Conservation (phyloP, 2,888 invertebrate genomes). For the Macroteleia sp. region DNA sequence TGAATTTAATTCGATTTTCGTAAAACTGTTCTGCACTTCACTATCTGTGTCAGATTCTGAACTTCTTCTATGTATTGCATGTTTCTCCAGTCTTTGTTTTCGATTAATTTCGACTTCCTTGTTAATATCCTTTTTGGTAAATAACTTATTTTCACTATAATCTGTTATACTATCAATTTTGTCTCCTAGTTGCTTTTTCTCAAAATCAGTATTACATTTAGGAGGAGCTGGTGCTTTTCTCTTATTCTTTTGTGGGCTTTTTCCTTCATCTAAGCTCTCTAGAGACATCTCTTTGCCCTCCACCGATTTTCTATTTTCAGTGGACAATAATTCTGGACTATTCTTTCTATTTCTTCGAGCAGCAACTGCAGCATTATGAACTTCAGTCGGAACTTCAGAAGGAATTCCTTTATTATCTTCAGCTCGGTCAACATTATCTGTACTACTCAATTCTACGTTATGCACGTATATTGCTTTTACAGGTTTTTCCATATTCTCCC, state of each 20-base stretch:
- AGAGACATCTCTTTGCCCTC: slow-evolving; percentile 61
- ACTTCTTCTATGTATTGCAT: slow-evolving; percentile 69
- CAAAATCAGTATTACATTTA: slow-evolving; percentile 72
- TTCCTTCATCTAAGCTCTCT: slow-evolving; percentile 82
- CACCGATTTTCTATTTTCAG: slow-evolving; percentile 51
- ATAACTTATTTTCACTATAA: slow-evolving; percentile 69
- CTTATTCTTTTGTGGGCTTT: slow-evolving; percentile 86
- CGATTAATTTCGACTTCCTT: slow-evolving; percentile 61
- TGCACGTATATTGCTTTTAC: slow-evolving; percentile 77
- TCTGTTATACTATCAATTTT: slow-evolving; percentile 74
- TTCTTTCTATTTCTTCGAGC: slow-evolving; percentile 88
- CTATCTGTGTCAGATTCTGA: slow-evolving; percentile 85
- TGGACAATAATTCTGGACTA: slow-evolving; percentile 71
- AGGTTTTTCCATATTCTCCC: slow-evolving; percentile 79
- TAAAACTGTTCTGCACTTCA: slow-evolving; percentile 83
- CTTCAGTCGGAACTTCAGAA: slow-evolving; percentile 89
- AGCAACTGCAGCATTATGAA: slow-evolving; percentile 89
- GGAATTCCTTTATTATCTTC: slow-evolving; percentile 84
- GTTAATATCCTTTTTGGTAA: slow-evolving; percentile 57
- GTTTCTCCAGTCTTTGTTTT: slow-evolving; percentile 43
- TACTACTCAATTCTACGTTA: slow-evolving; percentile 59
- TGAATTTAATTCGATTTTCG: slow-evolving; percentile 90
- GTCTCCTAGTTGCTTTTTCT: slow-evolving; percentile 67
- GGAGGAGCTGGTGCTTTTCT: slow-evolving; percentile 91
- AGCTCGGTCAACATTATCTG: slow-evolving; percentile 68